Base-by-base conservation (phyloP, 2,888 invertebrate genomes). In the Drosophila demipolita region DNA sequence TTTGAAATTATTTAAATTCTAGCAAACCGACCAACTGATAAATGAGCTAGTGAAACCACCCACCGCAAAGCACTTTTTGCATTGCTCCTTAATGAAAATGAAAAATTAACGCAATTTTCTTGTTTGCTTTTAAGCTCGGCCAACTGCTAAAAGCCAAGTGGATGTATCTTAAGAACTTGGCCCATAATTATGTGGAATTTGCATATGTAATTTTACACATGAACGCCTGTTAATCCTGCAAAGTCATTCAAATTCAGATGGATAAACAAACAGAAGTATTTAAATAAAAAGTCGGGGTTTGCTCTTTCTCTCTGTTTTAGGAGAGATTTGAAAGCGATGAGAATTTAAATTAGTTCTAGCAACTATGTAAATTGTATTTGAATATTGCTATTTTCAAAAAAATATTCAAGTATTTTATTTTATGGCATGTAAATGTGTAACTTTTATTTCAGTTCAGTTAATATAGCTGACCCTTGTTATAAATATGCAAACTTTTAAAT, bases 1-100 rank as follows among this genome's bases (percentile, higher is more conserved):
- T 75, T 73, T 66, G n/a, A 80, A 75, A 82, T 83, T 83, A 83
- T 87, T 87, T 80, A 78, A 90, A 83, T 82, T 82, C 70, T 50
- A 12, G 53, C 40, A 54, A 66, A 72, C 58, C 69, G 83, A 70
- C 78, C 69, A 49, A 49, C 77, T 66, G 85, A 85, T 87, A 84
- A 85, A 89, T 85, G 85, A 80, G 73, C 67, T 49, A 70, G 48
- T 72, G 86, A 71, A 55, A 63, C 36, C 66, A 57, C 35, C 40
- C 58, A 53, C 62, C 68, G 23, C 65, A 67, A 15, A 33, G 20
- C 35, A 60, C 33, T 11, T 35, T 48, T 35, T 45, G 17, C 35
- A 42, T 17, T 49, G 32, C 50, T 3, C 26, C 59, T 50, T 42
- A 54, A 73, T 82, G 82, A 23, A 45, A 45, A 45, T 45, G 45